Conservation (phyloP, 1,140 invertebrate genomes). For the Ceratosolen solmsi region DNA sequence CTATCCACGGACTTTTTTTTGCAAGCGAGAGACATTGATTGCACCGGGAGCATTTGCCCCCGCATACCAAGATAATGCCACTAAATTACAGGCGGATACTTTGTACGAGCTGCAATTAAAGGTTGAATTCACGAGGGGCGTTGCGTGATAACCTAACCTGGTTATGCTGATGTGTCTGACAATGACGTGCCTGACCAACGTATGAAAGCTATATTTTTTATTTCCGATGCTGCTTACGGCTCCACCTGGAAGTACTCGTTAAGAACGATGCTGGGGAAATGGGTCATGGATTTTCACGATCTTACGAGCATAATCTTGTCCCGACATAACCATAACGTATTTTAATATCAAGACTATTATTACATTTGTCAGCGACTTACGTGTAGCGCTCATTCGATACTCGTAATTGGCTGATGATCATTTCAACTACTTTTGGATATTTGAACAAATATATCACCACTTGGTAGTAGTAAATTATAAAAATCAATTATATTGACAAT, state of each 20-base stretch:
- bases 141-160: conserved; percentile 23
- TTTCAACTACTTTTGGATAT: no score
- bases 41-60: conserved; percentile 66
- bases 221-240: not conserved
- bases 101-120: conserved; percentile 39
- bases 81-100: conserved; percentile 62
- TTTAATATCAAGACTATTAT: not conserved
- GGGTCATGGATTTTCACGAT: conserved; percentile 31
- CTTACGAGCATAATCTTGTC: not conserved
- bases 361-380: not conserved
- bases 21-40: conserved; percentile 64
- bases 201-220: conserved; percentile 32
- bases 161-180: conserved; percentile 7
- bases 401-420: not conserved
- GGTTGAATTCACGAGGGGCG: conserved; percentile 9
- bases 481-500: no score
- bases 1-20: not conserved
- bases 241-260: not conserved
- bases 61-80: conserved; percentile 66
- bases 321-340: not conserved
- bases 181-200: not conserved
- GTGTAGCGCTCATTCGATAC: no score
- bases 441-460: no score
- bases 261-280: not conserved
- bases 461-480: no score